Evolutionary conservation across 2,797 vertebrate species (phyloP).

Genomic region (Acanthurus tractus): DNA sequence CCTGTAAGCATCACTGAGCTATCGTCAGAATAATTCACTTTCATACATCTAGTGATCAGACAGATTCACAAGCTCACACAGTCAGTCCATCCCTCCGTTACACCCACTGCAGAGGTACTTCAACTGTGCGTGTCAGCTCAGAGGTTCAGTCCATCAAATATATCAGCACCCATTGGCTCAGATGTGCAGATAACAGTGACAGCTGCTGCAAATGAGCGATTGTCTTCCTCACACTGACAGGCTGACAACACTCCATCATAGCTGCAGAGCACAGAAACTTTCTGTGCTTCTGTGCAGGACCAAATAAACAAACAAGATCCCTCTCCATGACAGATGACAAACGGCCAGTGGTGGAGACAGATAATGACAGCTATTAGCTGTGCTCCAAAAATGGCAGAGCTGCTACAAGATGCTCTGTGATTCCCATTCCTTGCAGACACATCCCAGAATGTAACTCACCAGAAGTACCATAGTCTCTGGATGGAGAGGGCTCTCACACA

Average conservation of each 20-base stretch:
- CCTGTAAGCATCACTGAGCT: not conserved
- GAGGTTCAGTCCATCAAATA: not conserved
- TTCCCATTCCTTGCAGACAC: not conserved
- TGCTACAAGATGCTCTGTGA: not conserved
- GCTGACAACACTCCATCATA: not conserved
- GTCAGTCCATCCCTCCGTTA: not conserved
- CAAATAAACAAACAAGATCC: no score
- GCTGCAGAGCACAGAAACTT: not conserved
- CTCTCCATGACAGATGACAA: no score
- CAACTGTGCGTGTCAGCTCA: not conserved
- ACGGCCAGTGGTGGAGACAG: no score
- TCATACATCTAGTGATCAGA: not conserved
- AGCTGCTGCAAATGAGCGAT: no score
- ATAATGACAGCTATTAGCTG: no score
- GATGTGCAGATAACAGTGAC: not conserved
- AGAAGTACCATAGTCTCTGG: conserved; percentile 98
- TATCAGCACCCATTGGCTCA: not conserved
- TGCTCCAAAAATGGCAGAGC: no score
- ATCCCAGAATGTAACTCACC: conserved; percentile 84
- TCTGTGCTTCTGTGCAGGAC: not conserved
- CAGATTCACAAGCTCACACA: not conserved
- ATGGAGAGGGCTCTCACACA: conserved; percentile 96
- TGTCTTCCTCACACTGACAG: not conserved
- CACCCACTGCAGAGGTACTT: not conserved
- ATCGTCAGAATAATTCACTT: not conserved